Evolutionary conservation across 2,797 vertebrate species (phyloP).

Genomic region (Leptoclinus maculatus): DNA sequence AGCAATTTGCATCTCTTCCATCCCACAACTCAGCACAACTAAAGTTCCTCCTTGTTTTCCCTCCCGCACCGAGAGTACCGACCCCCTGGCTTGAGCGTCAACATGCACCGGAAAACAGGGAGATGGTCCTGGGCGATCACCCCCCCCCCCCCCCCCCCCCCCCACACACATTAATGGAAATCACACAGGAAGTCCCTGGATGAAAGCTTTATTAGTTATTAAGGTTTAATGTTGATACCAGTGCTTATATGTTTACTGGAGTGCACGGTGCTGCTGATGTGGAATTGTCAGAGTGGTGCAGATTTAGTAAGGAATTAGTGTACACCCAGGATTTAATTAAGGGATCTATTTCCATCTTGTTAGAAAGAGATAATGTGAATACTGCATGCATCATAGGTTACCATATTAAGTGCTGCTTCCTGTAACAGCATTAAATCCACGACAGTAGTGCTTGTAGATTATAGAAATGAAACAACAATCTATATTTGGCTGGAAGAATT

Average conservation of each 20-base stretch:
- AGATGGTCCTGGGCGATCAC: slow-evolving; percentile 80
- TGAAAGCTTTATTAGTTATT: slow-evolving; percentile 83
- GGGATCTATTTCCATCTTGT: slow-evolving; percentile 84
- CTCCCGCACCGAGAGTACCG: slow-evolving; percentile 42
- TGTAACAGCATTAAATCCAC: slow-evolving; percentile 65
- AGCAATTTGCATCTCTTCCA: slow-evolving; percentile 42
- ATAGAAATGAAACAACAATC: slow-evolving; percentile 35
- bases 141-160: slow-evolving; percentile 44
- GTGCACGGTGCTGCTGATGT: slow-evolving; percentile 71
- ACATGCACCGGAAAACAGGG: slow-evolving; percentile 79
- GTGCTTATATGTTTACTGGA: slow-evolving; percentile 79
- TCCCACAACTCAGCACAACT: slow-evolving; percentile 62
- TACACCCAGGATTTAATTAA: slow-evolving; percentile 83
- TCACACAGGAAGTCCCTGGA: slow-evolving; percentile 83
- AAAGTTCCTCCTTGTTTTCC: slow-evolving; percentile 71
- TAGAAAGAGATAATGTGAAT: slow-evolving; percentile 80
- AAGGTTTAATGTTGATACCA: slow-evolving; percentile 84
- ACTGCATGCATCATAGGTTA: slow-evolving; percentile 74
- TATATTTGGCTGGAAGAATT: slow-evolving; percentile 16
- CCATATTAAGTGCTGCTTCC: slow-evolving; percentile 72
- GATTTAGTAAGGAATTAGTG: slow-evolving; percentile 81
- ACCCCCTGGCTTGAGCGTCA: slow-evolving; percentile 69
- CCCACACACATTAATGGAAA: slow-evolving; percentile 77
- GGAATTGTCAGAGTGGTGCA: slow-evolving; percentile 78
- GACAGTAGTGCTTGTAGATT: slow-evolving; percentile 44